A percentile compares a stretch with the other conserved stretches of the same genome.
phyloP scores from a whole-genome alignment of 2,797 vertebrate genomes.

The Sebastes steindachneri region DNA sequence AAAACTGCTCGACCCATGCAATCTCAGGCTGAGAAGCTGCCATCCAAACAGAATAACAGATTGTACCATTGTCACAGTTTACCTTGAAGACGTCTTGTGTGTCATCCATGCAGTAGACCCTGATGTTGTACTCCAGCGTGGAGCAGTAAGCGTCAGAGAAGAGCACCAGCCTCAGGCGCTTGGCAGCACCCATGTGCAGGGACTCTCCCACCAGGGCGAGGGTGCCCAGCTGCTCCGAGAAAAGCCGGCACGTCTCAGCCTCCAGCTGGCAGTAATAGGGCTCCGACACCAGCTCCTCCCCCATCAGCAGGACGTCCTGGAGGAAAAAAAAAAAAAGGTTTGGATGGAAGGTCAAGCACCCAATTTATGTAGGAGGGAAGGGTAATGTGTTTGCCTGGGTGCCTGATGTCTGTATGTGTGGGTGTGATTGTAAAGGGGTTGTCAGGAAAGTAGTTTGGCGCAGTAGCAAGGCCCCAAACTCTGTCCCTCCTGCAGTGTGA shows the following conservation, averaged over 20 bases:
- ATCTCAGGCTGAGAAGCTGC: conserved; percentile 13
- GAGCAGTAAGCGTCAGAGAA: conserved; percentile 94
- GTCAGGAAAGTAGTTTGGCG: conserved; percentile 19
- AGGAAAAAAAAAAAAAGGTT: conserved; percentile 40
- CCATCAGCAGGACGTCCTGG: conserved; percentile 95
- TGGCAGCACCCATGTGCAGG: conserved; percentile 95
- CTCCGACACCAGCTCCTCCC: conserved; percentile 91
- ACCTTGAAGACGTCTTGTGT: conserved; percentile 97
- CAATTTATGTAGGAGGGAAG: conserved; percentile 50
- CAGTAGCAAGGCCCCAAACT: conserved; percentile 20
- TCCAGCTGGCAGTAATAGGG: conserved; percentile 98
- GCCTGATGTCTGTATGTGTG: conserved; percentile 36
- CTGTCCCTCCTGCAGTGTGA: conserved; percentile 27
- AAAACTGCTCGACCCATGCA: conserved; percentile 1
- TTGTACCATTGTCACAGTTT: conserved; percentile 31
- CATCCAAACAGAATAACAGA: conserved; percentile 15
- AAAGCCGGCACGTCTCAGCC: conserved; percentile 91
- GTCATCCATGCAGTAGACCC: conserved; percentile 97
- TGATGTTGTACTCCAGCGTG: conserved; percentile 96
- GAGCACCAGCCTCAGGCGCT: conserved; percentile 95
- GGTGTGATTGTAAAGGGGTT: conserved; percentile 43
- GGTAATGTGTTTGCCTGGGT: conserved; percentile 48
- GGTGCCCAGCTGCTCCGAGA: conserved; percentile 96
- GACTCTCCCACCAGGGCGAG: conserved; percentile 97
- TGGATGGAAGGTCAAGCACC: conserved; percentile 57